phyloP scores from a whole-genome alignment of 1,140 invertebrate genomes.

The Andrena cerasifolii region DNA sequence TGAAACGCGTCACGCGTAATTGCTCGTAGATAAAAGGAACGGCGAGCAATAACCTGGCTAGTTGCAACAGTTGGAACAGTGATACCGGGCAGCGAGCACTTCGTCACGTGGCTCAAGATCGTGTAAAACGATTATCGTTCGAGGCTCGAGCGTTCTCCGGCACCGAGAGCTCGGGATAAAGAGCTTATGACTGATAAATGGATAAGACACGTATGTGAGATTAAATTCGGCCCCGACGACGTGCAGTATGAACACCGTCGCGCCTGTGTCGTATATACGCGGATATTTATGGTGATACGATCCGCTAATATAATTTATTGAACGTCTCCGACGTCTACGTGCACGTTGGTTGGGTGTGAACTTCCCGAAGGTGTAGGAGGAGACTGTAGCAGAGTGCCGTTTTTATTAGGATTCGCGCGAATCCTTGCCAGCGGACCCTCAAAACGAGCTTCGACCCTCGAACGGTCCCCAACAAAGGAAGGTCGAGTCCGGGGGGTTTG shows the following conservation, averaged over 20 bases:
- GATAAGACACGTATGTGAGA: conserved; percentile 35
- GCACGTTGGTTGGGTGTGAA: conserved; percentile 9
- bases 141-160: conserved; percentile 1
- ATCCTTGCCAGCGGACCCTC: neutral
- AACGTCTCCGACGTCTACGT: neutral
- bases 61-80: conserved; percentile 17
- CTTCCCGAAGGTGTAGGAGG: neutral
- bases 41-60: conserved; percentile 1
- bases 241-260: neutral
- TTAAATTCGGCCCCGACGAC: conserved; percentile 14
- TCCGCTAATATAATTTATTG: neutral
- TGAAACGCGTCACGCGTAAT: neutral
- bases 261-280: neutral
- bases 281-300: neutral
- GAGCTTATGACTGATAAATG: conserved; percentile 34
- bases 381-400: neutral
- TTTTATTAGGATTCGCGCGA: neutral
- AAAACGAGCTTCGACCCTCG: neutral
- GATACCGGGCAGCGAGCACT: neutral
- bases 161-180: conserved; percentile 7
- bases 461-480: conserved; percentile 33
- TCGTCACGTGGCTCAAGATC: conserved; percentile 29
- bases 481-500: neutral
- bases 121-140: conserved; percentile 43
- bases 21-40: conserved; percentile 33